phyloP scores from a whole-genome alignment of 64 coral and sea anemone species.

The Stichodactyla helianthus region DNA sequence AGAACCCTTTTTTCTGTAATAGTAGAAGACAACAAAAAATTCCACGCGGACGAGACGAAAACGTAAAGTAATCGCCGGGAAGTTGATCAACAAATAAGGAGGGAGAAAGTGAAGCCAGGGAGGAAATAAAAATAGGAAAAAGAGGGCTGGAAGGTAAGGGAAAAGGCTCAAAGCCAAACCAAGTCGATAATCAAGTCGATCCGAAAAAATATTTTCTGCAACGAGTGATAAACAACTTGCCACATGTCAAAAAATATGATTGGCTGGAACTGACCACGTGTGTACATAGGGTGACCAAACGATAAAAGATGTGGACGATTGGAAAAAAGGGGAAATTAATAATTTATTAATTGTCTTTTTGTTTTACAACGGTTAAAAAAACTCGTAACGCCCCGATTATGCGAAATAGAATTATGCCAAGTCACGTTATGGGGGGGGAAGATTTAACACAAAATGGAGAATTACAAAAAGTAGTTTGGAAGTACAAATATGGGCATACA shows the following conservation, averaged over 20 bases:
- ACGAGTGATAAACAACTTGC: slow-evolving; percentile 41
- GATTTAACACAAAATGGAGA: background rate
- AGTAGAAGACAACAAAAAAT: background rate
- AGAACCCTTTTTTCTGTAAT: background rate
- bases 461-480: background rate
- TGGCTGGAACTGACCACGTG: slow-evolving; percentile 18
- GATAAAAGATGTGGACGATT: background rate
- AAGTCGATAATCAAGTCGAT: slow-evolving; percentile 20
- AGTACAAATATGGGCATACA: background rate
- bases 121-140: slow-evolving; percentile 30
- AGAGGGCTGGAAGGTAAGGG: slow-evolving; percentile 28
- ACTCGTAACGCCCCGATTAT: background rate
- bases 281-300: slow-evolving; percentile 21
- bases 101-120: slow-evolving; percentile 32
- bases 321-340: background rate
- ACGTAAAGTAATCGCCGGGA: slow-evolving; percentile 12
- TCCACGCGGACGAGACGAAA: slow-evolving; percentile 1
- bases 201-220: slow-evolving; percentile 28
- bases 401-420: background rate
- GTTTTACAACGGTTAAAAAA: background rate
- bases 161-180: slow-evolving; percentile 25
- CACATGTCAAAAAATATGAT: slow-evolving; percentile 20
- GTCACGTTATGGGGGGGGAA: background rate
- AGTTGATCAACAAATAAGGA: slow-evolving; percentile 22
- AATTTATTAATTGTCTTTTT: slow-evolving; percentile 5